Base-by-base conservation (phyloP, 2,113 vertebrate genomes). In the Suncus etruscus region DNA sequence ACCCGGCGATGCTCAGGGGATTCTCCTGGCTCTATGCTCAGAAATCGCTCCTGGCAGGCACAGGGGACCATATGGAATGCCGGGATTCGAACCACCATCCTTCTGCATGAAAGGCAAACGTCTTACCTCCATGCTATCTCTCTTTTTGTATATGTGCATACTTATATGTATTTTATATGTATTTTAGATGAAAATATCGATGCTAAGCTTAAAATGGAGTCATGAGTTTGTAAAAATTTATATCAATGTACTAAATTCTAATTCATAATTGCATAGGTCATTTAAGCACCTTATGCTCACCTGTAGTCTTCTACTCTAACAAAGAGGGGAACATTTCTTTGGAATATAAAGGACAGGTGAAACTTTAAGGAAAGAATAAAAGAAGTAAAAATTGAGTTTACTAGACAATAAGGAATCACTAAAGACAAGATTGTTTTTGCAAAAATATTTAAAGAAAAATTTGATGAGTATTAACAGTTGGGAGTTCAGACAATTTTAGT, bases 381-480 rank as follows among this genome's bases (percentile, higher is more conserved):
- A 39, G 47, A n/a, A 82, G 11, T 32, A 75, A 90, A 87, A 6
- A 54, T 77, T 76, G 65, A 84, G 61, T 78, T 65, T 50, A 87
- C 39, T 69, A 61, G 31, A 39, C 15, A 32, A 61, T 63, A 83
- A 78, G 3, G 4, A 66, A 12, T 22, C 27, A 50, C 12, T 54
- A 3, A 63, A 77, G 48, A 58, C 14, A 39, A 48, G n/a, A 66
- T 78, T 51, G 78, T 86, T 89, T 89, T 86, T 83, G 51, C 51
- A 80, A 74, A 86, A 20, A 58, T 83, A 76, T 47, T 74, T 89
- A 75, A 82, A 22, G 24, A 22, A 65, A 89, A 87, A 47, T 70
- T 69, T 81, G 10, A 66, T 39, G 31, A 79, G 88, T 50, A 45
- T n/a, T 86, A 85, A 73, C 80, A 45, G 58, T 16, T 66, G 66